A percentile compares a stretch with the other conserved stretches of the same genome.
Conservation (phyloP, 2,797 vertebrate species). For the Acrossocheilus wenchowensis region DNA sequence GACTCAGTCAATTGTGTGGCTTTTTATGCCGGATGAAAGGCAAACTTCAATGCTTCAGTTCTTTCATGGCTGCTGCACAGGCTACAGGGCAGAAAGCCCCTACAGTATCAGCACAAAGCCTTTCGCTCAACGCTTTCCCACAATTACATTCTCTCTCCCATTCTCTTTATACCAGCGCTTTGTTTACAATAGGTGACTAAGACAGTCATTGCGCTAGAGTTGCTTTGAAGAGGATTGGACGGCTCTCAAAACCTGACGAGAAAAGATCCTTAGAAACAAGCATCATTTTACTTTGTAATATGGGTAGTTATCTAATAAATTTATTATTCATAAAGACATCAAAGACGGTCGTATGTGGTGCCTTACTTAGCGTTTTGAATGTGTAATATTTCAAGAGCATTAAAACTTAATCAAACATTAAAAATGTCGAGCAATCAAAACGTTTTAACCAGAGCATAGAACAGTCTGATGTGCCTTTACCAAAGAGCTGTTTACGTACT, state of each 20-base stretch:
- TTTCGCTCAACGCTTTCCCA: constrained; percentile 78
- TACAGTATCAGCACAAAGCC: constrained; percentile 78
- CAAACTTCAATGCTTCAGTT: constrained; percentile 74
- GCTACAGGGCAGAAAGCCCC: constrained; percentile 70
- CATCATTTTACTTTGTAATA: constrained; percentile 37
- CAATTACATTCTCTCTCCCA: constrained; percentile 68
- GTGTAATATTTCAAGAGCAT: constrained; percentile 45
- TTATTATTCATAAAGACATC: constrained; percentile 45
- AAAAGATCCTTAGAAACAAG: constrained; percentile 73
- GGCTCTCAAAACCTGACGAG: constrained; percentile 56
- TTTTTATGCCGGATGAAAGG: constrained; percentile 81
- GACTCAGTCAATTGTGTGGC: constrained; percentile 74
- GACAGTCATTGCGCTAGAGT: constrained; percentile 73
- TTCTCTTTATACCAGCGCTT: constrained; percentile 75
- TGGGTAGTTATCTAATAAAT: constrained; percentile 52
- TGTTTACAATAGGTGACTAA: constrained; percentile 80
- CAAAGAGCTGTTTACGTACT: constrained; percentile 20
- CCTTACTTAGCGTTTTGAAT: constrained; percentile 31
- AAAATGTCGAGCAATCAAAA: constrained; percentile 64
- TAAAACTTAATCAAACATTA: constrained; percentile 46
- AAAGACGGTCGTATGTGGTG: constrained; percentile 29
- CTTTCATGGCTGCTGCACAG: constrained; percentile 73
- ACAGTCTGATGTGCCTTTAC: constrained; percentile 22
- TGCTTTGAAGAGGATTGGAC: constrained; percentile 71
- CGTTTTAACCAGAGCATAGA: constrained; percentile 54